Evolutionary conservation across 2,113 vertebrate genomes (phyloP), one percentile per base, ranked within the genome.

Genomic region (Onychostoma macrolepis): DNA sequence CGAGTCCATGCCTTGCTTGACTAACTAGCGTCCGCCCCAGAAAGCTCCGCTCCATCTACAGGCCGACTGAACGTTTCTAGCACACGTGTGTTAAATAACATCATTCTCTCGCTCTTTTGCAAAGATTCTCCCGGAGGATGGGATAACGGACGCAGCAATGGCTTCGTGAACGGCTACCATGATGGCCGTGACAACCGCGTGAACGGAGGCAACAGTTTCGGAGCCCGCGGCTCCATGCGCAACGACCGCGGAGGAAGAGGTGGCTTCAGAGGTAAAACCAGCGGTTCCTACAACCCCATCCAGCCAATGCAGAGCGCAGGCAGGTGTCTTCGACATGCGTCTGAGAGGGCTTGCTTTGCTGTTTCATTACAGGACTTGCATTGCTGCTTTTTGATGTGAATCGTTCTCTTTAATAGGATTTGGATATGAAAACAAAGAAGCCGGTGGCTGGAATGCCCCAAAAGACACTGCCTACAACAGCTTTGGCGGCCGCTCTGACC

Each of bases 381-480:
- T 7, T 28, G 4, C 30, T 69, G 65, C 65, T 19, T 61, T 6
- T n/a, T 67, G 13, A 67, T 15, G 61, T 36, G 69, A 10, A 11
- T 19, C 8, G 26, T 28, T 61, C 15, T 36, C 17, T 72, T 2
- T 11, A n/a, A 89, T 92, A 92, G 91, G 81, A 26, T 95, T 95
- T 36, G 92, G 89, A 78, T 96, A 93, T 56, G 96, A 96, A 76
- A 92, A 89, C 30, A 95, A 96, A 94, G 96, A 97, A 85, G 94
- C 92, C 53, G 90, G 94, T 4, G 97, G 97, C 75, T 98, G 98
- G 98, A 97, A 96, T 90, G 94, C 96, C 0, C 84, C 94, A 61
- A 96, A 97, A 90, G 96, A 97, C 92, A 80, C 97, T 81, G 95
- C 96, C 1, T 99, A 98, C 91, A 97, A 94, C 94, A 99, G 95